Base-by-base conservation (phyloP, 2,888 invertebrate genomes). In the Morpho achilles region DNA sequence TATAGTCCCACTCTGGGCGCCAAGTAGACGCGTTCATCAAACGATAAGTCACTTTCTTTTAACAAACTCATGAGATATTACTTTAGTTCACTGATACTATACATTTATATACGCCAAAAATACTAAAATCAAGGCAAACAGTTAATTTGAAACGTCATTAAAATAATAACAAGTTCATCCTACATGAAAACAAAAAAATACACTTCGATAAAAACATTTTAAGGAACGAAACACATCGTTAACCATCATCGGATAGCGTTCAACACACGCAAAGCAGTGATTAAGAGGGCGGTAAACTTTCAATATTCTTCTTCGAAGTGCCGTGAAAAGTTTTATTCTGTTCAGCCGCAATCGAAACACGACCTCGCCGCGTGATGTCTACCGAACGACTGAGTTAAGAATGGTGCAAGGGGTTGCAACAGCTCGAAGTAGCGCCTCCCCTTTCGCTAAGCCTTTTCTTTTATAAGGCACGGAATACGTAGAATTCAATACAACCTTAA, bases 241-340 rank as follows among this genome's bases (percentile, higher is more conserved):
- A 71, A 68, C 67, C 67, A 62, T 68, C 67, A 62, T 65, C 60
- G 75, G 75, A 81, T 78, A 83, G 79, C 80, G 80, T 80, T 79
- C 69, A 76, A 75, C 78, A 78, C 87, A 87, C 86, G 86, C 87
- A 78, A 87, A 76, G 75, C 75, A 82, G 85, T 80, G 80, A 85
- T 87, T 87, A 87, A 75, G 77, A 59, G 70, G 73, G 74, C 73
- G 75, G 70, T 76, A 73, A 77, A 77, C 76, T 79, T 75, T 66
- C 65, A 72, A 75, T 76, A 67, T 82, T 78, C 76, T 78, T 82
- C 80, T 73, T 73, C 78, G 79, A 79, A 77, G 76, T 77, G 69
- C 80, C 89, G 89, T 80, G 80, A 88, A 89, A 89, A 89, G 89
- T 89, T 89, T 87, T 70, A 69, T 74, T 74, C 69, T 68, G 65